Conservation (phyloP, 2,113 vertebrate species). For the Datnioides undecimradiatus region DNA sequence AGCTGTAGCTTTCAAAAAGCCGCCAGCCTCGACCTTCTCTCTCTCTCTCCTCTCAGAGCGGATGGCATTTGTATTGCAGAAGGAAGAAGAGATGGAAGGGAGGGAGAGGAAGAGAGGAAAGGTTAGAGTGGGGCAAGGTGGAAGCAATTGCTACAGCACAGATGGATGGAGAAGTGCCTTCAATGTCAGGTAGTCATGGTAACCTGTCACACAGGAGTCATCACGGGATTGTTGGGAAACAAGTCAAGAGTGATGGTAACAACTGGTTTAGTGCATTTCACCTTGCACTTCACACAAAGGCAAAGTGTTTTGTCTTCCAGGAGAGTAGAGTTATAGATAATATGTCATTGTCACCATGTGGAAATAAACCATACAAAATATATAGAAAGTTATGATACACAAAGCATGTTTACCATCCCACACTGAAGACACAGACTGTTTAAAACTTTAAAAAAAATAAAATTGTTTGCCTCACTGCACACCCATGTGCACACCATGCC, state of each 20-base stretch:
- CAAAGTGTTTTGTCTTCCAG: constrained; percentile 16
- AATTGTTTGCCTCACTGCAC: background rate
- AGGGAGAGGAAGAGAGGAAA: constrained; percentile 30
- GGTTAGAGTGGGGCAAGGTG: constrained; percentile 52
- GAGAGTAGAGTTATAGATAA: background rate
- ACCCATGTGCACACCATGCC: background rate
- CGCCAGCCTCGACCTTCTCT: constrained; percentile 61
- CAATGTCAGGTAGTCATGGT: constrained; percentile 72
- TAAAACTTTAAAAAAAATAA: background rate
- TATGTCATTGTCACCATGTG: background rate
- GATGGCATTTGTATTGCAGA: constrained; percentile 51
- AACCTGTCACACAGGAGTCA: constrained; percentile 60
- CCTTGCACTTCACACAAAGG: constrained; percentile 25
- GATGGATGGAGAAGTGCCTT: constrained; percentile 70
- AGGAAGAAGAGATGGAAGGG: constrained; percentile 30
- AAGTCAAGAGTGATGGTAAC: constrained; percentile 42
- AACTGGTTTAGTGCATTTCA: constrained; percentile 45
- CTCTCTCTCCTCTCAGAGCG: constrained; percentile 42
- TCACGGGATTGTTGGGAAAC: constrained; percentile 32
- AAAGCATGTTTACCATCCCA: background rate
- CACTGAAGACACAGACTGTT: background rate
- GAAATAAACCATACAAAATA: constrained; percentile 1
- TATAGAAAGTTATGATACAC: background rate
- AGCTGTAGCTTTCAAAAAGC: constrained; percentile 52
- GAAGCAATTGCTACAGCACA: constrained; percentile 63